phyloP scores from a whole-genome alignment of 2,888 invertebrate species.

The Ceriagrion tenellum region DNA sequence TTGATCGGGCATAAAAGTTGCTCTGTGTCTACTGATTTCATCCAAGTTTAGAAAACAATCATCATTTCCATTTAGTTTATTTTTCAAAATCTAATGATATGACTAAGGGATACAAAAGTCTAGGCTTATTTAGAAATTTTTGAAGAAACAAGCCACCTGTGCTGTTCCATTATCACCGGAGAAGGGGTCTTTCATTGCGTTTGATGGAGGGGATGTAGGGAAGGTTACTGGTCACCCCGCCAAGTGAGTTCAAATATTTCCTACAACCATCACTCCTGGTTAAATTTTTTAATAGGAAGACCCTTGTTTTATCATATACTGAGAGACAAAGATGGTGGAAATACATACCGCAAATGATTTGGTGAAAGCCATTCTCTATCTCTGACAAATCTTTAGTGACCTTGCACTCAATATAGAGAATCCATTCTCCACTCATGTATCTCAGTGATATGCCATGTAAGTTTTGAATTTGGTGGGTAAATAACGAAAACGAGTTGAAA shows the following conservation, averaged over 20 bases:
- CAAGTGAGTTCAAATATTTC: background rate
- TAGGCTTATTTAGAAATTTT: constrained; percentile 4
- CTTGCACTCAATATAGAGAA: background rate
- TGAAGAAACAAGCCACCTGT: constrained; percentile 68
- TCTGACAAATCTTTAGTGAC: background rate
- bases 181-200: constrained; percentile 58
- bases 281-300: background rate
- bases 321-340: background rate
- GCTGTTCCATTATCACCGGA: constrained; percentile 64
- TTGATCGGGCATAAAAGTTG: background rate
- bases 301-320: background rate
- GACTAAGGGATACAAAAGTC: background rate
- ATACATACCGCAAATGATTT: background rate
- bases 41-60: background rate
- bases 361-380: background rate
- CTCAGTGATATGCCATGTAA: constrained; percentile 23
- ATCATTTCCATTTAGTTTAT: background rate
- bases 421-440: background rate
- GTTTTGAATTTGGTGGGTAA: background rate
- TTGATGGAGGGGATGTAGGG: constrained; percentile 47
- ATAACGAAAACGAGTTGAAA: constrained; percentile 35
- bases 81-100: background rate
- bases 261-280: background rate
- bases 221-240: constrained; percentile 43
- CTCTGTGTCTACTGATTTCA: background rate